These are phyloP conservation scores for Anthopleura sola DNA, from an alignment of 64 coral and sea anemone genomes.

Conservation along the genomic window DNA sequence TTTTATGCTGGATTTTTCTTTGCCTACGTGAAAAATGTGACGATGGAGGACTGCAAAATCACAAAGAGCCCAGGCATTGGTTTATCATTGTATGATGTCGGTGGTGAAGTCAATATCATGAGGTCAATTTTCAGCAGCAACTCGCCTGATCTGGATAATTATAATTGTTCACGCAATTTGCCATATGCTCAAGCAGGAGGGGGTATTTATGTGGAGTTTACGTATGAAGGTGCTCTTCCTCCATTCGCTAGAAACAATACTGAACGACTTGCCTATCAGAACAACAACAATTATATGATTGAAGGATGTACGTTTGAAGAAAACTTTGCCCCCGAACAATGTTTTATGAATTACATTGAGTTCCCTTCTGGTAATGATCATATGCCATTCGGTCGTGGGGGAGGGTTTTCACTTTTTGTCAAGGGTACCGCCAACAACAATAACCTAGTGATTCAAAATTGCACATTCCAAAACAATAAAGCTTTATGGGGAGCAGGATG, in stretches of 20 bases:
- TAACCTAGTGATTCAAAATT: constrained; percentile 33
- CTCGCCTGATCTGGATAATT: background rate
- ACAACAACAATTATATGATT: constrained; percentile 14
- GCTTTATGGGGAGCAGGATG: constrained; percentile 65
- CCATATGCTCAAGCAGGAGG: constrained; percentile 23
- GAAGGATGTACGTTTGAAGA: constrained; percentile 37
- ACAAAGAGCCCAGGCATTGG: constrained; percentile 43
- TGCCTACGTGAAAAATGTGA: constrained; percentile 37
- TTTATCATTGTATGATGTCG: constrained; percentile 44
- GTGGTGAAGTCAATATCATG: constrained; percentile 31
- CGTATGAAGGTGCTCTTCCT: constrained; percentile 23
- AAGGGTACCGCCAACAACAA: constrained; percentile 27
- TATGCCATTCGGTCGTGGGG: constrained; percentile 55
- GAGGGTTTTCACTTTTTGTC: constrained; percentile 60
- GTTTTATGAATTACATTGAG: constrained; percentile 17
- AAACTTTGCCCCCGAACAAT: constrained; percentile 35
- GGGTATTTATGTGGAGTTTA: constrained; percentile 56
- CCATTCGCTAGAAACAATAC: constrained; percentile 14
- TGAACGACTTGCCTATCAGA: constrained; percentile 23
- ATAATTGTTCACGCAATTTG: constrained; percentile 1
- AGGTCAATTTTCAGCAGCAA: constrained; percentile 33
- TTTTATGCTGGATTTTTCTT: constrained; percentile 41
- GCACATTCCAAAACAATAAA: constrained; percentile 51
- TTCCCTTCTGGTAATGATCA: constrained; percentile 33
- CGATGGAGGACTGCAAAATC: constrained; percentile 17